These are phyloP conservation scores for Nothocercus nigrocapillus DNA, from an alignment of 2,113 vertebrate genomes.

Conservation along the genomic window DNA sequence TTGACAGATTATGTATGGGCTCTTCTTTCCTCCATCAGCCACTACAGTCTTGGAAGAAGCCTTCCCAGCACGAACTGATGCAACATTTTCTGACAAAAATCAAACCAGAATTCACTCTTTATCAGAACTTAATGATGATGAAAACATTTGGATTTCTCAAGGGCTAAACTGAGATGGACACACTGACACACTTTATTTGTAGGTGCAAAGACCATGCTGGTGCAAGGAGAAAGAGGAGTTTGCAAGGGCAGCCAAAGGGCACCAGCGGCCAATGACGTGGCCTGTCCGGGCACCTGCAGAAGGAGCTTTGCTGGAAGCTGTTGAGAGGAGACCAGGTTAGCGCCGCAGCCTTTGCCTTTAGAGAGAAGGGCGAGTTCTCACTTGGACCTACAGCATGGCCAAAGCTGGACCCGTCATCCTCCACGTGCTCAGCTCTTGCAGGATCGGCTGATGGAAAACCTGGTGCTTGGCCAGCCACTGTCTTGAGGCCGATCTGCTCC, in stretches of 20 bases:
- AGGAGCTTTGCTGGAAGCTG: neutral
- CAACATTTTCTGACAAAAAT: neutral
- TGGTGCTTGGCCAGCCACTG: accelerated
- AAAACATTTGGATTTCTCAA: neutral
- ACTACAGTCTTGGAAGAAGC: neutral
- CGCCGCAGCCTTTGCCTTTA: neutral
- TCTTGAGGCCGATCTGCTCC: neutral
- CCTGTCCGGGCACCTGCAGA: no score
- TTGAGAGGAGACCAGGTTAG: neutral
- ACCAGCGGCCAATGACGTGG: accelerated
- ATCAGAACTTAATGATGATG: neutral
- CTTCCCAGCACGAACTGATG: neutral
- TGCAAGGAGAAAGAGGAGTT: neutral
- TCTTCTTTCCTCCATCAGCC: neutral
- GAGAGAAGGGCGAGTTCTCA: neutral
- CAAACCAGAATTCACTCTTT: neutral
- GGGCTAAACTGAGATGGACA: neutral
- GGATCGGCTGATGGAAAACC: neutral
- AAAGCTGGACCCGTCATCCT: neutral
- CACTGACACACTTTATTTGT: neutral
- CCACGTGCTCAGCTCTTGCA: neutral
- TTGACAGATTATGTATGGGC: neutral
- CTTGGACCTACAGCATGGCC: neutral
- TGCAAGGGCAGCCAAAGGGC: neutral
- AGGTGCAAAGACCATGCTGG: neutral